Base-by-base conservation (phyloP, 2,888 invertebrate genomes). In the Drosophila barbarae region DNA sequence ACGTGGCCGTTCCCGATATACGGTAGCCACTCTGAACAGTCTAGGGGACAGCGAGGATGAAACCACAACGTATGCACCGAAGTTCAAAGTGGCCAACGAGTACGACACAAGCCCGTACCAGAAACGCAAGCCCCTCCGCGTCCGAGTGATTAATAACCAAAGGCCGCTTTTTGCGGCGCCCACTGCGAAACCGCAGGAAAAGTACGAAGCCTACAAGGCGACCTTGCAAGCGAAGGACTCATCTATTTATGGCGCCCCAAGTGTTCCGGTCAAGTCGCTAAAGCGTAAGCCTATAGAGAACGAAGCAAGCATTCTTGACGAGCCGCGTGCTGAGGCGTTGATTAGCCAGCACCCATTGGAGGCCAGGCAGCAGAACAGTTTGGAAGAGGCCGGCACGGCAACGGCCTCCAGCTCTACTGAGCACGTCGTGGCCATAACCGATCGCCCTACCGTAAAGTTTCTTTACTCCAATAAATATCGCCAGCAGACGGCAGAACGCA, bases 31-130 rank as follows among this genome's bases (percentile, higher is more conserved):
- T 3, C 68, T 73, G 1, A 75, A 72, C 39, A 87, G 85, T 50
- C 69, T 77, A 13, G 52, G 86, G n/a, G 87, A 87, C 1, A 69
- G 35, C 12, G n/a, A 52, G 10, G 87, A 87, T 41, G 88, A 89
- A 56, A 86, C 89, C 21, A 89, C 89, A 2, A 90, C 89, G 0
- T 90, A 89, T 73, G 82, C 89, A 0, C 89, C 90, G 0, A 88
- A 86, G 52, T 69, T 83, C 1, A 86, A 87, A 21, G 73, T 83
- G 35, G 64, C 74, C 2, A 75, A 73, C n/a, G 69, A 54, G 26
- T 46, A 46, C 34, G 74, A 71, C 3, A 21, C 71, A 0, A 41
- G 63, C 3, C 42, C 65, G 5, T 53, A 67, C 18, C 34, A 67
- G 1, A 72, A 84, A 21, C 73, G 88, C 8, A 88, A 87, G 49